Evolutionary conservation across 2,888 invertebrate genomes (phyloP).

Genomic region (Hydriomena furcata): DNA sequence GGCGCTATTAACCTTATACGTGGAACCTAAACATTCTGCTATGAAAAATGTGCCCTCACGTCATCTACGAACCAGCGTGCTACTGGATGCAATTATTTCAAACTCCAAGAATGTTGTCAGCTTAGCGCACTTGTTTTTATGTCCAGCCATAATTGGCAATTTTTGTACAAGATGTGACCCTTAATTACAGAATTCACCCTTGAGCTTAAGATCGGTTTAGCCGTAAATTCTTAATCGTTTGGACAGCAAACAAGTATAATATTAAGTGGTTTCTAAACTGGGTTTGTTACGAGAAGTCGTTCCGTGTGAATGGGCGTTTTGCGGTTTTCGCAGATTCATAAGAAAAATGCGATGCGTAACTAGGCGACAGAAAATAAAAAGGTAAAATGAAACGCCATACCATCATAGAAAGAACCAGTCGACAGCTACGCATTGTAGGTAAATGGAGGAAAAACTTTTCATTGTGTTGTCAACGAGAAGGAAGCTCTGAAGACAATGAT

Average conservation of each 20-base stretch:
- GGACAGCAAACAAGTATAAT: constrained; percentile 16
- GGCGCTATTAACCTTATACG: constrained; percentile 77
- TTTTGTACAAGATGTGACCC: constrained; percentile 31
- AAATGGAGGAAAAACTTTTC: constrained; percentile 65
- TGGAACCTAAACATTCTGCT: constrained; percentile 60
- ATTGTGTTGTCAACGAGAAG: constrained; percentile 67
- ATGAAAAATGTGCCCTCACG: constrained; percentile 48
- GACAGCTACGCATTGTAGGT: constrained; percentile 63
- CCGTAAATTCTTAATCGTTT: constrained; percentile 12
- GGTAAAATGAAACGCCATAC: constrained; percentile 50
- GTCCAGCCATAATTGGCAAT: constrained; percentile 41
- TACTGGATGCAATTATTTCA: constrained; percentile 58
- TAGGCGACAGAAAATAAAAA: constrained; percentile 42
- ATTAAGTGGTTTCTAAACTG: constrained; percentile 46
- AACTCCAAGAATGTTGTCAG: constrained; percentile 48
- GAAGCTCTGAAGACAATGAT: constrained; percentile 76
- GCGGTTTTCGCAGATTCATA: constrained; percentile 64
- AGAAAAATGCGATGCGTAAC: constrained; percentile 47
- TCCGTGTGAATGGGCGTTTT: constrained; percentile 66
- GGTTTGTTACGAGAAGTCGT: constrained; percentile 48
- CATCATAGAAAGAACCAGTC: constrained; percentile 51
- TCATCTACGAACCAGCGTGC: constrained; percentile 38
- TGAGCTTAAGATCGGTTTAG: constrained; percentile 37
- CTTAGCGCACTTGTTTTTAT: constrained; percentile 45
- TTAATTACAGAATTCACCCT: constrained; percentile 43